phyloP scores from a whole-genome alignment of 2,888 invertebrate genomes.

The Cataglyphis cursor region DNA sequence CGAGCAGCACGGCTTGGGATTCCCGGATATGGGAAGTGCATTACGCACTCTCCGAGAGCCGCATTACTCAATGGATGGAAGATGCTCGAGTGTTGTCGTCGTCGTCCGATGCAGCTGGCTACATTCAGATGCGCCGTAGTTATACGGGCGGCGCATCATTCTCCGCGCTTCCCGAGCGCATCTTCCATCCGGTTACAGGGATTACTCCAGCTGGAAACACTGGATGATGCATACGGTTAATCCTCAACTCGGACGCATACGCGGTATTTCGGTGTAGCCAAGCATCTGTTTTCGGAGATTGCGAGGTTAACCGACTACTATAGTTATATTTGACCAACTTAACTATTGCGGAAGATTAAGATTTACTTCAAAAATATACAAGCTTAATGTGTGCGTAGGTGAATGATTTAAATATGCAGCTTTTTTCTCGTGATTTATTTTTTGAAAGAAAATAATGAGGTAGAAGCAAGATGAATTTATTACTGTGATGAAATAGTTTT shows the following conservation, averaged over 20 bases:
- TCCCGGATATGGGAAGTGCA: conserved; percentile 55
- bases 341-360: conserved; percentile 23
- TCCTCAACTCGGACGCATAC: conserved; percentile 47
- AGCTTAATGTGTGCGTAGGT: background rate
- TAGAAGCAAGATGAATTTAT: background rate
- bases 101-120: conserved; percentile 53
- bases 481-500: background rate
- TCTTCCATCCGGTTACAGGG: conserved; percentile 29
- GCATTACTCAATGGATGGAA: conserved; percentile 63
- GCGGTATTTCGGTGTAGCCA: conserved; percentile 41
- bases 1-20: background rate
- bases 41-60: conserved; percentile 58
- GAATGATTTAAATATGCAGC: conserved; percentile 5
- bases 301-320: conserved; percentile 43
- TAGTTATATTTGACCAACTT: conserved; percentile 32
- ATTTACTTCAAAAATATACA: conserved; percentile 20
- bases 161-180: conserved; percentile 61
- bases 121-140: conserved; percentile 49
- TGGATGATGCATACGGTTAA: conserved; percentile 55
- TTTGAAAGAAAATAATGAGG: background rate
- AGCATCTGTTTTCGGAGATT: conserved; percentile 49
- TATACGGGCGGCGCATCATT: conserved; percentile 46
- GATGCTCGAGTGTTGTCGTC: conserved; percentile 65
- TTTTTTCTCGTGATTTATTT: background rate
- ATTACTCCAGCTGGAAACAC: conserved; percentile 44